Evolutionary conservation across 2,888 invertebrate genomes (phyloP), one percentile per base, ranked within the genome.

Genomic region (Drosophila antonietae): DNA sequence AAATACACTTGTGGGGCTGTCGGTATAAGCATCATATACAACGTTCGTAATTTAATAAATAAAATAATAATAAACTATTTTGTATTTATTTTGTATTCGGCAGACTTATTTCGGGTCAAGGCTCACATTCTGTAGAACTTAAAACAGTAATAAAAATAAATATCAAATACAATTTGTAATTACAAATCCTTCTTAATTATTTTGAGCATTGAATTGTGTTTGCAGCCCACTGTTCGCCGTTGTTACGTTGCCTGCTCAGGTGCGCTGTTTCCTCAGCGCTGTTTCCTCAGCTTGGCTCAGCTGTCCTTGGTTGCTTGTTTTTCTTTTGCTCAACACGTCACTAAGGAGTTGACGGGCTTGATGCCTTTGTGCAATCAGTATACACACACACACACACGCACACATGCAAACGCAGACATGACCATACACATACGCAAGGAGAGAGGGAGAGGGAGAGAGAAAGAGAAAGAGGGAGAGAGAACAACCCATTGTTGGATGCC

Each of bases 261-360:
- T 84, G 87, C 69, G 62, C 49, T 49, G 49, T 39, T 56, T 52
- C 28, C 28, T 20, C 20, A 20, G 20, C 69, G 62, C 49, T 49
- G 49, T 39, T 56, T 52, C 28, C 28, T 20, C 20, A 20, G 20
- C 63, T 65, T 64, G 55, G 20, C 43, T 53, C 67, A 51, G 57
- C 61, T 67, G 62, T 28, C 58, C 46, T 41, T 75, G 37, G 58
- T 65, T 73, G 72, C 75, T 75, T 68, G 73, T 68, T 81, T 73
- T 87, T 87, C 87, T 81, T 88, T 83, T 62, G 73, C 68, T 84
- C 75, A 76, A 72, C 87, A 87, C 87, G 84, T 83, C 83, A 86
- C 87, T 81, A 87, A 87, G 89, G 87, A 83, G 74, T 87, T 83
- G 81, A 78, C 84, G 75, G 74, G 84, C 73, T 76, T 59, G 67